Evolutionary conservation across 2,113 vertebrate species (phyloP).

Genomic region (Tilapia sparmanii): DNA sequence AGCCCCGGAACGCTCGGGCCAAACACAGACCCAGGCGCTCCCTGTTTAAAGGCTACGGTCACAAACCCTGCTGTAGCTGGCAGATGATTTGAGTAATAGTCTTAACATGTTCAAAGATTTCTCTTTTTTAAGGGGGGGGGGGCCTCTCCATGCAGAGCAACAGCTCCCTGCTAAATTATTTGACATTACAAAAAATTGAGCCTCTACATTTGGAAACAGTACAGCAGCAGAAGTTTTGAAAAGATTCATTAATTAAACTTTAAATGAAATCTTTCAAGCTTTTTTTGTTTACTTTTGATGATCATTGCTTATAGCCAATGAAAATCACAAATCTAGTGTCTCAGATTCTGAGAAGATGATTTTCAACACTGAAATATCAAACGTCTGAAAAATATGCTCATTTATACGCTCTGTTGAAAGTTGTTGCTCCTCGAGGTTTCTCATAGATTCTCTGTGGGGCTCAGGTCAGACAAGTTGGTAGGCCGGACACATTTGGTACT

Average conservation of each 20-base stretch:
- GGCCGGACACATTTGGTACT: too few relatives aligned
- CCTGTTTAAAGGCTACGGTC: background rate
- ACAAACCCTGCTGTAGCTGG: background rate
- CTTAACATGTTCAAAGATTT: background rate
- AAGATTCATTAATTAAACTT: background rate
- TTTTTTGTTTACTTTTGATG: background rate
- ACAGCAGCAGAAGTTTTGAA: background rate
- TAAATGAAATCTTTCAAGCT: accelerated
- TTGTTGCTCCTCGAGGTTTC: background rate
- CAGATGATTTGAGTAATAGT: background rate
- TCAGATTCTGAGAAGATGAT: background rate
- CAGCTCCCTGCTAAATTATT: background rate
- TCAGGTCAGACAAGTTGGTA: background rate
- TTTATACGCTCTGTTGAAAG: background rate
- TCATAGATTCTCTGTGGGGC: background rate
- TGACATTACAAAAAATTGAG: background rate
- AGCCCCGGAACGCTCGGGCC: background rate
- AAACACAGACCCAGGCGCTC: background rate
- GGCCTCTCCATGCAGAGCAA: too few relatives aligned
- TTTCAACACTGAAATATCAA: background rate
- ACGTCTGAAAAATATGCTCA: background rate
- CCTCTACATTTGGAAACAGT: background rate
- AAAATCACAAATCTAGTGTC: background rate
- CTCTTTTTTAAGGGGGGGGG: accelerated
- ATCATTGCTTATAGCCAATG: accelerated